Conservation (phyloP, 2,797 vertebrate species). For the Taeniopygia guttata region DNA sequence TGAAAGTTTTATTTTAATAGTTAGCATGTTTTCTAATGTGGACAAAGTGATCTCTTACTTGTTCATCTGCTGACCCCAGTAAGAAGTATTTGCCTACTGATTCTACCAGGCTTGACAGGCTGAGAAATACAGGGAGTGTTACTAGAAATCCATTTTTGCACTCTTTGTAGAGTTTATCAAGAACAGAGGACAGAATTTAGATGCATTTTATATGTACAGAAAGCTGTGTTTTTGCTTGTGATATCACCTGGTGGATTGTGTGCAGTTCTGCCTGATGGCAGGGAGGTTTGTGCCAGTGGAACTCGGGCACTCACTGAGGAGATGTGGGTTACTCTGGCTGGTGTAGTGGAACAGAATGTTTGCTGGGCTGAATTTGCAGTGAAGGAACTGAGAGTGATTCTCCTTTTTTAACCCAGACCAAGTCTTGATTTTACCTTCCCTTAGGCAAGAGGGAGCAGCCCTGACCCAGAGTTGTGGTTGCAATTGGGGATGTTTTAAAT, state of each 20-base stretch:
- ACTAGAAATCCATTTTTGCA: background rate
- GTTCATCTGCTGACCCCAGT: background rate
- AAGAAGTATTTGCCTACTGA: background rate
- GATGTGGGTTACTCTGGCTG: background rate
- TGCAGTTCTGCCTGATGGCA: background rate
- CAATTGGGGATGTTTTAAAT: background rate
- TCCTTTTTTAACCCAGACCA: background rate
- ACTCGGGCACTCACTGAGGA: background rate
- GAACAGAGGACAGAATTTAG: background rate
- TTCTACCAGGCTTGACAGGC: background rate
- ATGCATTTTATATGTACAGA: background rate
- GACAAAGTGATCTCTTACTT: background rate
- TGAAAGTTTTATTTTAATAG: background rate
- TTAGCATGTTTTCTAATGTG: background rate
- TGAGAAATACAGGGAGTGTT: background rate
- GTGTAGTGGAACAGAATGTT: background rate
- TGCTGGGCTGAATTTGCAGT: background rate
- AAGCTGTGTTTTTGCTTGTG: background rate
- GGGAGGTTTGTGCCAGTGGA: background rate
- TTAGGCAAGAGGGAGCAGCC: background rate
- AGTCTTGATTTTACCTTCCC: background rate
- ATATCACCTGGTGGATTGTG: background rate
- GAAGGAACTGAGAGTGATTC: background rate
- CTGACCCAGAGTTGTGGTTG: background rate
- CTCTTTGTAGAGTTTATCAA: background rate